A percentile compares a stretch with the other conserved stretches of the same genome.
Evolutionary conservation across 2,797 vertebrate species (phyloP).

Genomic region (Pantherophis alleghaniensis): DNA sequence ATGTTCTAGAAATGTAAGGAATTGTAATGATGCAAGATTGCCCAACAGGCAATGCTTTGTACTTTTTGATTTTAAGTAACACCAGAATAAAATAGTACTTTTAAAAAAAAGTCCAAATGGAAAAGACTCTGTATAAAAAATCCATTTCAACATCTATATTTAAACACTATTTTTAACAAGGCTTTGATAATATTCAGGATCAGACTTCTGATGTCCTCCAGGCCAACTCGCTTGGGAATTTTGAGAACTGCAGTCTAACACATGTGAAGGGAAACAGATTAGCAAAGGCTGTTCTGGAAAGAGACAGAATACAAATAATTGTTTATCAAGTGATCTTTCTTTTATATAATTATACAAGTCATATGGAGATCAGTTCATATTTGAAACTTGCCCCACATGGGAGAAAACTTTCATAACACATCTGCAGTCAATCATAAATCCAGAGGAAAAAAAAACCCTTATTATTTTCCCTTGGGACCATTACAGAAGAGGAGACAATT

Average conservation of each 20-base stretch:
- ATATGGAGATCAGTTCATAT: not conserved
- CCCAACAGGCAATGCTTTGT: not conserved
- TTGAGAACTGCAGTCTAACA: not conserved
- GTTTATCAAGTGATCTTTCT: not conserved
- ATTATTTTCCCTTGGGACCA: not conserved
- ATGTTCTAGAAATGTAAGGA: not conserved
- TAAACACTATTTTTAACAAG: constrained; percentile 1
- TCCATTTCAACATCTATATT: not conserved
- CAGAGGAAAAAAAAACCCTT: not conserved
- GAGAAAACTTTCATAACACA: not conserved
- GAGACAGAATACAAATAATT: not conserved
- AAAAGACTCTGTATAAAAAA: not conserved
- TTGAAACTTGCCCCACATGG: not conserved
- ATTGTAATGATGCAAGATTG: not conserved
- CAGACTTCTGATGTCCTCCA: not conserved
- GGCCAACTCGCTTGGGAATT: not conserved
- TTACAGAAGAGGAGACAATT: not conserved
- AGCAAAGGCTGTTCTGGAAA: not conserved
- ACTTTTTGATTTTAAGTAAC: not conserved
- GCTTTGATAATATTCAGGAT: not conserved
- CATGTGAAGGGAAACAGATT: not conserved
- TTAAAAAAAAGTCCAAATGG: not conserved
- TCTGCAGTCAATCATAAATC: not conserved
- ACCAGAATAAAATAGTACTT: not conserved
- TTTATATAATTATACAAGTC: not conserved